Evolutionary conservation across 1,140 invertebrate species (phyloP), one percentile per base, ranked within the genome.

Genomic region (Drosophila repletoides): DNA sequence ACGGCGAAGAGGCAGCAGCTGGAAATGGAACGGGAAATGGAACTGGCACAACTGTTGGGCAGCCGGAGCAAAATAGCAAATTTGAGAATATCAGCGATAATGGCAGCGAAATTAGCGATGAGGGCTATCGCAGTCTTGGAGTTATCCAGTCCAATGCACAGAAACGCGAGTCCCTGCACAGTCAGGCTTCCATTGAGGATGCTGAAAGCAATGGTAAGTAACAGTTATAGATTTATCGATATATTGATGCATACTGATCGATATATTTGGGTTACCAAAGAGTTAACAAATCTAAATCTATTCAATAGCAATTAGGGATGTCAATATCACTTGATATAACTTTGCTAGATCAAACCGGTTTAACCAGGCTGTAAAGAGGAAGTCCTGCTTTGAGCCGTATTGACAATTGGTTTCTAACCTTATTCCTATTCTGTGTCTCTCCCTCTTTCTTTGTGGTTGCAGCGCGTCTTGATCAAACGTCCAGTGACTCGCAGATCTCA

Each of bases 51-150:
- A 29, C 1, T 14, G 34, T 5, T 10, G 46, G 17, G 3, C 60
- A 65, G 26, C 49, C 63, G 21, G 79, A 84, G 38, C 79, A 91
- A 59, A 88, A 84, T 56, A 89, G 72, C 45, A 89, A 91, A 46
- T 90, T 91, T 33, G 91, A 93, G 55, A 92, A 93, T 40, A 93
- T 95, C 58, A 95, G 95, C 56, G 96, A 96, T 88, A 96, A 95
- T 70, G 95, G 95, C 2, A 96, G 95, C 53, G 95, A 96, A 88
- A 95, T 96, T 12, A 96, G 95, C 33, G 96, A 97, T 90, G 96
- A 96, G 86, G 96, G 96, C 2, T 97, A 97, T 81, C 93, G 95
- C 76, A 96, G 95, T 79, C 90, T 96, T 67, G 95, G 95, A 4
- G 91, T 95, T 17, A 92, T 95, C 21, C 94, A 94, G 56, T 91